These are phyloP conservation scores for Ariolimax columbianus DNA, from an alignment of 2,888 invertebrate species.

Conservation along the genomic window DNA sequence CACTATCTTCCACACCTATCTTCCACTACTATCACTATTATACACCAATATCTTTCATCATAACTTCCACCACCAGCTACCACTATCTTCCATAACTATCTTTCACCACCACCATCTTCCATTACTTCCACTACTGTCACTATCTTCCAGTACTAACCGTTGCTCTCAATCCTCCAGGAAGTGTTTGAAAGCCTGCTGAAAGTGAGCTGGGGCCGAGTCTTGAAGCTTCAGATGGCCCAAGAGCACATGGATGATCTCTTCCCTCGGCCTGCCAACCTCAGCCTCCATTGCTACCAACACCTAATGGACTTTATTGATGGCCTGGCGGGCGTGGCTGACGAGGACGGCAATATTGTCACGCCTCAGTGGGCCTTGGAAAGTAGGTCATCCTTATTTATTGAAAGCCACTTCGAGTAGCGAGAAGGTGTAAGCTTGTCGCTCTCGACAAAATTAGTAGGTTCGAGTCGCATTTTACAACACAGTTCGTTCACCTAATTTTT, in stretches of 20 bases:
- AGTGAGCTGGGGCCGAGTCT: neutral
- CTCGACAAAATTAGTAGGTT: neutral
- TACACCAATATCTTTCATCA: too few relatives aligned
- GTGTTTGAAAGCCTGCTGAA: neutral
- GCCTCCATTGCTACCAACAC: neutral
- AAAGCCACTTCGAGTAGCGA: neutral
- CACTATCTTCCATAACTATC: too few relatives aligned
- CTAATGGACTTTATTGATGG: neutral
- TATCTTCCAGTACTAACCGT: too few relatives aligned
- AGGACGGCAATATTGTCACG: neutral
- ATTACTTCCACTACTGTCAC: too few relatives aligned
- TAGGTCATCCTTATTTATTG: neutral
- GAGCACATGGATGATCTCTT: neutral
- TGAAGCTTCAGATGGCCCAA: neutral
- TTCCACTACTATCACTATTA: too few relatives aligned
- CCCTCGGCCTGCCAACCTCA: neutral
- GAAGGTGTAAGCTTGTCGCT: neutral
- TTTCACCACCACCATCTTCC: too few relatives aligned
- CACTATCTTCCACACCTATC: too few relatives aligned
- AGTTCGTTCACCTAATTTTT: neutral
- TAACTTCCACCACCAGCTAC: too few relatives aligned
- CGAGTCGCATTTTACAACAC: neutral
- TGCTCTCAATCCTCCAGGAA: too few relatives aligned
- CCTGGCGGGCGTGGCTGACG: slow-evolving; percentile 15
- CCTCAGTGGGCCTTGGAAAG: slow-evolving; percentile 18